These are phyloP conservation scores for Malaclemys terrapin DNA, from an alignment of 2,113 vertebrate species.

Conservation along the genomic window DNA sequence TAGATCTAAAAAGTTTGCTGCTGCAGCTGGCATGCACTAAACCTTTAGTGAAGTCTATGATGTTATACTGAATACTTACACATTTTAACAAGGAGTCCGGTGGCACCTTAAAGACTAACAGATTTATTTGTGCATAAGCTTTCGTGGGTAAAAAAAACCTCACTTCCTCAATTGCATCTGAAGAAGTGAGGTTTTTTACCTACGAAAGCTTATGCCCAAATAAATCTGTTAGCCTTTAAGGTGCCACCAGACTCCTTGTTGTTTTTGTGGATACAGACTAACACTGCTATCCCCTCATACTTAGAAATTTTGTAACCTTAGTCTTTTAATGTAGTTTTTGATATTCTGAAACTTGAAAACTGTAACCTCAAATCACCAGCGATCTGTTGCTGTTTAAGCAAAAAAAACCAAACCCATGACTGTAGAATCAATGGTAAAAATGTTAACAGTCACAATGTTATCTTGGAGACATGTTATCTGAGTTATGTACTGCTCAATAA, in stretches of 20 bases:
- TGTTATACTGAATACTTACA: constrained; percentile 63
- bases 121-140: too few species aligned
- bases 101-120: too few species aligned
- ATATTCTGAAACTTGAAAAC: constrained; percentile 61
- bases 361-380: constrained; percentile 52
- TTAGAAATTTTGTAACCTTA: constrained; percentile 66
- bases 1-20: constrained; percentile 54
- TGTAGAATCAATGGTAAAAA: not conserved
- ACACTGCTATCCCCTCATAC: not conserved
- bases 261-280: too few species aligned
- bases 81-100: constrained; percentile 5
- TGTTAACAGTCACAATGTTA: not conserved
- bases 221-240: too few species aligned
- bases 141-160: too few species aligned
- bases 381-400: constrained; percentile 52
- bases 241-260: too few species aligned
- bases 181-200: too few species aligned
- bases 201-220: too few species aligned
- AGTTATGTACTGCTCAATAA: not conserved
- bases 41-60: constrained; percentile 55
- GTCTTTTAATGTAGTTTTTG: constrained; percentile 59
- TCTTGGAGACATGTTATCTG: not conserved
- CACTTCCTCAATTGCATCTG: too few species aligned
- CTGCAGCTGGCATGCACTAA: constrained; percentile 39
- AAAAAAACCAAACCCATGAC: constrained; percentile 43